Conservation (phyloP, 1,140 invertebrate species). For the Drosophila kikkawai region DNA sequence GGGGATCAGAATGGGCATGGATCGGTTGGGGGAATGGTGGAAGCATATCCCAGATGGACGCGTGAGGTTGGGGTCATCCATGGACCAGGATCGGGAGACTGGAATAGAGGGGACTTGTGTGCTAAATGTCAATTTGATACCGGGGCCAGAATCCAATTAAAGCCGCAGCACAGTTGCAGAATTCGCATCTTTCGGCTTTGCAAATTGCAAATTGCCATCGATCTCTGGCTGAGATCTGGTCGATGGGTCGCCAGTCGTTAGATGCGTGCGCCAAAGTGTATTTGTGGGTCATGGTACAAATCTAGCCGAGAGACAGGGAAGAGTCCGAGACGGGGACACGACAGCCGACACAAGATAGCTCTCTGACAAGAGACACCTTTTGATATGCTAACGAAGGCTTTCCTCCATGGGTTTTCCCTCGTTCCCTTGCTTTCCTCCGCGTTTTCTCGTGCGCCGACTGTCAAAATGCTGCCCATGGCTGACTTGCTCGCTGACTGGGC, state of each 20-base stretch:
- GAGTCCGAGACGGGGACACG: slow-evolving; percentile 33
- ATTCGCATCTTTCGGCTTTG: slow-evolving; percentile 23
- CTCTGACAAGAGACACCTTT: slow-evolving; percentile 79
- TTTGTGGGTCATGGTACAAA: slow-evolving; percentile 82
- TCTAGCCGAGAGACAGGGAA: slow-evolving; percentile 40
- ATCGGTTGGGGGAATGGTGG: slow-evolving; percentile 4
- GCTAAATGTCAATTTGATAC: slow-evolving; percentile 82
- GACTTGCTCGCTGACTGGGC: slow-evolving; percentile 19
- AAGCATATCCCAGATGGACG: slow-evolving; percentile 41
- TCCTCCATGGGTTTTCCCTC: slow-evolving; percentile 2
- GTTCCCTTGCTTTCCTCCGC: background rate
- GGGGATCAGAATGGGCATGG: slow-evolving; percentile 45
- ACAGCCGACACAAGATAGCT: slow-evolving; percentile 65
- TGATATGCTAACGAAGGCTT: slow-evolving; percentile 78
- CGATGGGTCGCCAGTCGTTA: slow-evolving; percentile 51
- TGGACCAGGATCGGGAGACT: slow-evolving; percentile 15
- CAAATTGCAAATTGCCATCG: slow-evolving; percentile 74
- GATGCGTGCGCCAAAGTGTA: slow-evolving; percentile 76
- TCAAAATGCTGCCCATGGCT: slow-evolving; percentile 75
- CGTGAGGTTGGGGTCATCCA: slow-evolving; percentile 73
- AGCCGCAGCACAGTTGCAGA: slow-evolving; percentile 52
- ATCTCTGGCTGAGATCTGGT: slow-evolving; percentile 43
- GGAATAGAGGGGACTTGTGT: slow-evolving; percentile 15
- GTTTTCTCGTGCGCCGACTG: slow-evolving; percentile 52
- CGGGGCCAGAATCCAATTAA: slow-evolving; percentile 76